Percentiles rank a stretch among this genome's conserved stretches.
phyloP scores from a whole-genome alignment of 2,113 vertebrate species.

The Sceloporus undulatus region DNA sequence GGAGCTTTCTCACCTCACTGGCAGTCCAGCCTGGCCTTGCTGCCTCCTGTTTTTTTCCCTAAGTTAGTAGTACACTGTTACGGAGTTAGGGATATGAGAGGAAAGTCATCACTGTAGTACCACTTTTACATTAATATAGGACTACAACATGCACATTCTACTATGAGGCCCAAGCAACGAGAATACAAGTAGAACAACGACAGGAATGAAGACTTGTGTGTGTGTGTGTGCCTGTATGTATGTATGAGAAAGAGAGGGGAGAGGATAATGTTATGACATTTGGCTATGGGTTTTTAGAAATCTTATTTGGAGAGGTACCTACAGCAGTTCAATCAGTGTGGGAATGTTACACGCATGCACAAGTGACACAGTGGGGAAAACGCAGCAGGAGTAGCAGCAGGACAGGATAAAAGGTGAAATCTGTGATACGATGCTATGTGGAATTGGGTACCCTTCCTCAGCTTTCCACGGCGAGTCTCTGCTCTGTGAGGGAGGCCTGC shows the following conservation, averaged over 20 bases:
- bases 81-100: constrained; percentile 69
- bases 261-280: constrained; percentile 78
- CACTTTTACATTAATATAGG: constrained; percentile 87
- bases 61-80: constrained; percentile 77
- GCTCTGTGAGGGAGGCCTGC: constrained; percentile 97
- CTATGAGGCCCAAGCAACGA: constrained; percentile 87
- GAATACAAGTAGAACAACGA: constrained; percentile 83
- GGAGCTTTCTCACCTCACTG: constrained; percentile 59
- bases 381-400: constrained; percentile 70
- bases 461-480: constrained; percentile 95
- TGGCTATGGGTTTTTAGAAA: constrained; percentile 89
- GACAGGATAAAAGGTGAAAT: constrained; percentile 74
- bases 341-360: constrained; percentile 87
- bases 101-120: constrained; percentile 79
- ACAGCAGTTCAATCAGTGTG: constrained; percentile 76
- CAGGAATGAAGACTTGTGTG: constrained; percentile 66
- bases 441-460: constrained; percentile 81
- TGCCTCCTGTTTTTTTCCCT: constrained; percentile 71
- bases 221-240: constrained; percentile 21
- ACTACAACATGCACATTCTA: constrained; percentile 95
- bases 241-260: constrained; percentile 23
- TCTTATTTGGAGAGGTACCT: constrained; percentile 77
- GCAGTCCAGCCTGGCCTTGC: constrained; percentile 75
- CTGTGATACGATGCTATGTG: constrained; percentile 67
- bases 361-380: constrained; percentile 74